Conservation (phyloP, 2,113 vertebrate species). For the Planiliza haematocheilus region DNA sequence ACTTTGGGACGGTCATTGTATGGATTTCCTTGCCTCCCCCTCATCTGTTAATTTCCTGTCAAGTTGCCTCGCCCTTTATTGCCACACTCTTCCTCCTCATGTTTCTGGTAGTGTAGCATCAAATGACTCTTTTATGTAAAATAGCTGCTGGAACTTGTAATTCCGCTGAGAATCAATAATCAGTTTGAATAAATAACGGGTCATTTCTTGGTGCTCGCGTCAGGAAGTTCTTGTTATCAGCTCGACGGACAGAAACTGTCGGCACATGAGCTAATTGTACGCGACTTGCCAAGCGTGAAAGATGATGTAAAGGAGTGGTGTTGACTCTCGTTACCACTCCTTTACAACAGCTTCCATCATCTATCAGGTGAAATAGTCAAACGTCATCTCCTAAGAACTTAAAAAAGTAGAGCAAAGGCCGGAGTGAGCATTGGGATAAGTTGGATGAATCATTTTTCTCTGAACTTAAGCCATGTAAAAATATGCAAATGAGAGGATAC, state of each 20-base stretch:
- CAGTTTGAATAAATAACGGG: not conserved
- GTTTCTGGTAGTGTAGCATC: not conserved
- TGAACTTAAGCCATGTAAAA: not conserved
- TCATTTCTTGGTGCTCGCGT: not conserved
- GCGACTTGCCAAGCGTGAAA: not conserved
- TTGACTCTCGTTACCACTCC: not conserved
- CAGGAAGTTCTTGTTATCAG: not conserved
- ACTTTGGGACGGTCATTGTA: too few species aligned
- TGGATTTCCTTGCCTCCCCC: too few species aligned
- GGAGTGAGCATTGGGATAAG: not conserved
- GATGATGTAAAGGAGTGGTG: not conserved
- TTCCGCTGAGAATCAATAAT: not conserved
- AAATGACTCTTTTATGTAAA: not conserved
- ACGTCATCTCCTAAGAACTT: not conserved
- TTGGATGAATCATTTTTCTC: too few species aligned
- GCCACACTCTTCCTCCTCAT: not conserved
- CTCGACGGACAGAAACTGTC: not conserved
- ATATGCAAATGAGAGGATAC: not conserved
- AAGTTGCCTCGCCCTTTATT: not conserved
- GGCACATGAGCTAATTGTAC: not conserved
- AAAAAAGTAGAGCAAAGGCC: not conserved
- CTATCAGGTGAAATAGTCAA: not conserved
- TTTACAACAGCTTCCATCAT: slow-evolving; percentile 6
- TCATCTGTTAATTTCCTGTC: not conserved
- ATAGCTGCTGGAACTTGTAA: not conserved